A percentile compares a stretch with the other conserved stretches of the same genome.
Conservation (phyloP, 2,113 vertebrate species). For the Phasianus colchicus region DNA sequence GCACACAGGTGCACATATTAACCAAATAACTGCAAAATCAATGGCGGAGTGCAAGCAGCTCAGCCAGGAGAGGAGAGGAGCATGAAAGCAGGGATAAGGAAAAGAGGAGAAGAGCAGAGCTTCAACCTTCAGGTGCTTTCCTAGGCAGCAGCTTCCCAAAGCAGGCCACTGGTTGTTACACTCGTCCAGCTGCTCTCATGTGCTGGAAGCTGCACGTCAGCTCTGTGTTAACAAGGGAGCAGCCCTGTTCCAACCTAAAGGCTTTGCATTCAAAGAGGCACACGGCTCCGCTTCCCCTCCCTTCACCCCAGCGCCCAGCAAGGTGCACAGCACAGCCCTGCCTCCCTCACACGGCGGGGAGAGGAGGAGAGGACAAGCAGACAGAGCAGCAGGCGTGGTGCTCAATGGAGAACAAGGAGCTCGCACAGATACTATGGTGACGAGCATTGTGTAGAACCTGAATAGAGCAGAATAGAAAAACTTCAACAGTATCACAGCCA, state of each 20-base stretch:
- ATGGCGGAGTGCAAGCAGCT: fast-evolving
- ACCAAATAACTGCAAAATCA: neutral
- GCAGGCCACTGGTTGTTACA: fast-evolving
- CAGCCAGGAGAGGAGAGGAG: neutral
- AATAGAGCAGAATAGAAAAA: neutral
- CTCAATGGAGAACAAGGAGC: conserved; percentile 4
- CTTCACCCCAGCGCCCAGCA: neutral
- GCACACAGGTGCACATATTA: fast-evolving
- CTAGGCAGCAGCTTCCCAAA: neutral
- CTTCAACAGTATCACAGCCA: conserved; percentile 40
- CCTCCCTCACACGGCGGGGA: fast-evolving
- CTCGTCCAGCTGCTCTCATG: fast-evolving
- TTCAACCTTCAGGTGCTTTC: neutral
- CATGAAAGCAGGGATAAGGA: neutral
- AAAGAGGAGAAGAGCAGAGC: fast-evolving
- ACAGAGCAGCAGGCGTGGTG: neutral
- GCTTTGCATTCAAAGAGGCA: neutral
- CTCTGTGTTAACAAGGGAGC: neutral
- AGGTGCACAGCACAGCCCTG: neutral
- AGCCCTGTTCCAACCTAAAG: neutral
- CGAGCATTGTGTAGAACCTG: conserved; percentile 34
- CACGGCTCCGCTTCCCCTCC: neutral
- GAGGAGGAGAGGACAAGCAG: neutral
- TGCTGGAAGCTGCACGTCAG: fast-evolving
- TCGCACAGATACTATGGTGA: conserved; percentile 40